Conservation (phyloP, 2,888 invertebrate species). For the Alsophila aescularia region DNA sequence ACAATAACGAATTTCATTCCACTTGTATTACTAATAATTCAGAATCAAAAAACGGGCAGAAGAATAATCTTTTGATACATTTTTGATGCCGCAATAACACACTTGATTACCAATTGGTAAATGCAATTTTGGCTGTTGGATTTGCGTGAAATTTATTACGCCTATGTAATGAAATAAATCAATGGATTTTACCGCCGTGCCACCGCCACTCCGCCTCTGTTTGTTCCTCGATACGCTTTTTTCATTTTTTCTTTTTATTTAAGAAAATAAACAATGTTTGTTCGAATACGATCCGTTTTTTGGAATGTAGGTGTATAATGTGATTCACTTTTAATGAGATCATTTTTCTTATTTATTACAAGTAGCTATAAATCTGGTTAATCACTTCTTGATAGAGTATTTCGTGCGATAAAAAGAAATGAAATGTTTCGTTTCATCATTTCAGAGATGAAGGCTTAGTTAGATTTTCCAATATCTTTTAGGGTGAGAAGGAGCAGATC, state of each 20-base stretch:
- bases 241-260: constrained; percentile 37
- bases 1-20: neutral
- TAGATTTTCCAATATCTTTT: constrained; percentile 54
- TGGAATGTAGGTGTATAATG: neutral
- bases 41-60: neutral
- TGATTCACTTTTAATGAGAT: neutral
- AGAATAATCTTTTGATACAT: neutral
- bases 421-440: constrained; percentile 31
- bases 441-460: constrained; percentile 28
- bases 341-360: neutral
- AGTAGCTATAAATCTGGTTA: neutral
- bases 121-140: constrained; percentile 37
- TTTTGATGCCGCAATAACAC: constrained; percentile 29
- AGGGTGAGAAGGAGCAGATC: constrained; percentile 45
- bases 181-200: constrained; percentile 38
- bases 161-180: constrained; percentile 50
- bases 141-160: constrained; percentile 45
- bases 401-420: constrained; percentile 26
- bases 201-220: constrained; percentile 37
- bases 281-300: neutral
- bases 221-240: constrained; percentile 39
- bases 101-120: constrained; percentile 40
- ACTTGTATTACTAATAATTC: neutral
- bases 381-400: constrained; percentile 6
- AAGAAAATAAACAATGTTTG: constrained; percentile 8